Base-by-base conservation (phyloP, 64 coral and sea anemone genomes). In the Platygyra sinensis region DNA sequence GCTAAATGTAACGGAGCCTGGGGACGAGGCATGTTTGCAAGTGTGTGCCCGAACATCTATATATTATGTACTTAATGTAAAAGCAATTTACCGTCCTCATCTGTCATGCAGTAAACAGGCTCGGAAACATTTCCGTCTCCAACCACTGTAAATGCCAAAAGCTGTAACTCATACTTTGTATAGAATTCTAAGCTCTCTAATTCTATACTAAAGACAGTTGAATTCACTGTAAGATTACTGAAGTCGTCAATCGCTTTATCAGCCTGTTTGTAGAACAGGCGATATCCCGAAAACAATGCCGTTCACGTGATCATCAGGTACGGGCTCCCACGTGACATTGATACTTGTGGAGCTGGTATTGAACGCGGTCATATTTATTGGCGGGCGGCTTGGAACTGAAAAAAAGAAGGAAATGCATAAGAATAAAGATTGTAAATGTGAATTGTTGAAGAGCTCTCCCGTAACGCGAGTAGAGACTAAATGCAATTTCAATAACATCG, bases 101-200 rank as follows among this genome's bases (percentile, higher is more conserved):
- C 86, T 74, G 86, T 88, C 13, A 74, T 11, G 72, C 86, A 88
- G 67, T 61, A 88, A 5, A 88, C 50, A 38, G 86, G 49, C 29
- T 60, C 20, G 33, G 86, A 88, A 30, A 76, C 27, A 24, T 88
- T 88, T 60, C 86, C 86, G 10, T 88, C 57, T 12, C 86, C 86
- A 33, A 36, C 38, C 0, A 88, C n/a, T 19, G 86, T 88, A 76
- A 75, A 88, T 42, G 64, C 86, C 10, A 88, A 42, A 28, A 88
- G 5, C 13, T 28, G 57, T 2, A 88, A 46, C 52, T 77, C 74
- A 14, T 88, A 88, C 28, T 75, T 36, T 24, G 71, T 77, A 8
- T 38, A 88, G 30, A 75, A 36, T 29, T 77, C 72, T 12, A 88
- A 29, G 30, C 71, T 11, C 14, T 71, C 60, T 36, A 88, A 60